Conservation (phyloP, 2,113 vertebrate genomes). For the Thomomys bottae region DNA sequence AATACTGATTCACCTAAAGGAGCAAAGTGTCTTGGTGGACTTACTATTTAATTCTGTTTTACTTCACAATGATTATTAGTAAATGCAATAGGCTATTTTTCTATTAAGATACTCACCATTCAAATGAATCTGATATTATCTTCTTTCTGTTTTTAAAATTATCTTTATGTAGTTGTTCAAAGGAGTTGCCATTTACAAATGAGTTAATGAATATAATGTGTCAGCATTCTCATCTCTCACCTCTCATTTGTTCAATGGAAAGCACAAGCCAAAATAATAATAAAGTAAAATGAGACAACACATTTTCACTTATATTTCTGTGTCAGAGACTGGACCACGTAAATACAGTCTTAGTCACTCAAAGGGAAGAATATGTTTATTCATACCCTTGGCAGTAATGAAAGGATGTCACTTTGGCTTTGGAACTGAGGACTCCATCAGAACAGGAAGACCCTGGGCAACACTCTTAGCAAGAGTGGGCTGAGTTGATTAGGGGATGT, state of each 20-base stretch:
- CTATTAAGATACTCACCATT: background rate
- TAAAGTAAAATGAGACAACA: background rate
- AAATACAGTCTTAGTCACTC: background rate
- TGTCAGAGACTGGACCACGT: background rate
- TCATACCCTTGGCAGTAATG: background rate
- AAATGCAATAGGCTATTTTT: background rate
- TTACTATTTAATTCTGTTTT: background rate
- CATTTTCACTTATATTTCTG: background rate
- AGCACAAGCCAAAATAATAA: background rate
- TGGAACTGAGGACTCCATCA: background rate
- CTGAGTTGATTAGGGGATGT: background rate
- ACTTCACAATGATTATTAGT: background rate
- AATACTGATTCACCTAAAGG: background rate
- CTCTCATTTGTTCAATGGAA: background rate
- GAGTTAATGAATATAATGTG: too few species aligned
- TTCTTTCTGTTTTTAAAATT: background rate
- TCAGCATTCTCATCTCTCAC: too few species aligned
- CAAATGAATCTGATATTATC: background rate
- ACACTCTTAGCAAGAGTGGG: background rate
- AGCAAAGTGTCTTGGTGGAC: background rate
- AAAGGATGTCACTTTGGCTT: background rate
- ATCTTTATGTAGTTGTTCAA: too few species aligned
- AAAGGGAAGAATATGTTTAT: background rate
- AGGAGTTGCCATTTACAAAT: too few species aligned
- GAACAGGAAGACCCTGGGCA: background rate